Evolutionary conservation across 1,140 invertebrate species (phyloP), one percentile per base, ranked within the genome.

Genomic region (Neodiprion lecontei): DNA sequence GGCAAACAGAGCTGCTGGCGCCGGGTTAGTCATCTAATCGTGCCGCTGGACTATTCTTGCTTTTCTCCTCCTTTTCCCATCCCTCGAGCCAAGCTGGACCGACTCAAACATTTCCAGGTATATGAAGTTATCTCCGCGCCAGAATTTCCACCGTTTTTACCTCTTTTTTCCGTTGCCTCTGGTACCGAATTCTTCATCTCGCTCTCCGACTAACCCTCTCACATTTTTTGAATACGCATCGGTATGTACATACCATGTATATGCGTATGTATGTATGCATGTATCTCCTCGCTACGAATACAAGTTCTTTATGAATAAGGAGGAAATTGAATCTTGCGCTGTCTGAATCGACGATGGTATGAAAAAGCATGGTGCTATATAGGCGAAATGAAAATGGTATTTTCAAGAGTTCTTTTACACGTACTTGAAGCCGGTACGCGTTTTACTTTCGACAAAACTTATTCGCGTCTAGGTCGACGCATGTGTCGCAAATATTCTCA

Each of bases 271-370:
- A 40, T 40, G 28, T 40, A 1, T 40, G 28, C 5, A 40, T 40
- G 28, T 40, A 5, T 40, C 1, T 40, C 28, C 61, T 17, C 61
- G 61, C 61, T 5, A 21, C 61, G 28, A 40, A 40, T 40, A 40
- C 28, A 5, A 40, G 28, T 65, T 65, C 61, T 17, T 7, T 17
- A 14, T 65, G 17, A 65, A 14, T 17, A 65, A 65, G 61, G 79
- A 84, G 79, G 81, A 85, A 86, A 86, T 86, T 86, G 85, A 86
- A 86, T 86, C 82, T 84, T 79, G 81, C 80, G 84, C 84, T 85
- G 85, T 86, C 83, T 83, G 70, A 69, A 73, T 66, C 61, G 69
- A 17, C 21, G 48, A 66, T 23, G 76, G 75, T 77, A 78, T 81
- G 75, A 78, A 70, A 75, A 75, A 68, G 72, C 66, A 48, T 10